Evolutionary conservation across 2,113 vertebrate genomes (phyloP), one percentile per base, ranked within the genome.

Genomic region (Hystrix brachyura): DNA sequence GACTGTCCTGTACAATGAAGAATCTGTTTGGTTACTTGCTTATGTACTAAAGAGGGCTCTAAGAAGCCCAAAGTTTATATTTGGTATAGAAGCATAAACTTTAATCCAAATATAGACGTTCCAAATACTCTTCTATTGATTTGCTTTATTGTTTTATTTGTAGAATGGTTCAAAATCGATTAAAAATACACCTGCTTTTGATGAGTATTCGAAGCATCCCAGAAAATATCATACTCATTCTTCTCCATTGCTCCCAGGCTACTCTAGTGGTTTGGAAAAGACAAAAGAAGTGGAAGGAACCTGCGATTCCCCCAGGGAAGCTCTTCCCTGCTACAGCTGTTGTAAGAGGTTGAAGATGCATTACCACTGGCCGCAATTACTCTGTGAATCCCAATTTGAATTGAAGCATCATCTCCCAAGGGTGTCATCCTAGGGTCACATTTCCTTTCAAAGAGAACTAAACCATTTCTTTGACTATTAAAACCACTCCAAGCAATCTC

Each of bases 381-480:
- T 97, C 90, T 87, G 25, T 97, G 83, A 98, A 97, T 98, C 88
- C 43, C 94, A 98, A 29, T 94, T 82, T 96, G 64, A 97, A 92
- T 27, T 93, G 53, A 97, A 97, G 86, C 51, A 62, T 11, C 94
- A 1, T 93, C 55, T 94, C 98, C 97, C 92, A 19, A 96, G 97
- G 87, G 87, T 32, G 43, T 29, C 81, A 91, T 98, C 94, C 92
- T 90, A 65, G 69, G 64, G 87, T 96, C 72, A 96, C 81, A 96
- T 88, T 97, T 97, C 91, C 67, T 88, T 97, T 91, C 59, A 91
- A 96, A 21, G 19, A 96, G 53, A 98, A 51, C n/a, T 57, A 51
- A 96, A 88, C 74, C 67, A 57, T 94, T 87, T 71, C 69, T 95
- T 87, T 65, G 34, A 95, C 82, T 95, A 89, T 81, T 95, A 97